These are phyloP conservation scores for Harpagifer antarcticus DNA, from an alignment of 2,797 vertebrate species.

Conservation along the genomic window DNA sequence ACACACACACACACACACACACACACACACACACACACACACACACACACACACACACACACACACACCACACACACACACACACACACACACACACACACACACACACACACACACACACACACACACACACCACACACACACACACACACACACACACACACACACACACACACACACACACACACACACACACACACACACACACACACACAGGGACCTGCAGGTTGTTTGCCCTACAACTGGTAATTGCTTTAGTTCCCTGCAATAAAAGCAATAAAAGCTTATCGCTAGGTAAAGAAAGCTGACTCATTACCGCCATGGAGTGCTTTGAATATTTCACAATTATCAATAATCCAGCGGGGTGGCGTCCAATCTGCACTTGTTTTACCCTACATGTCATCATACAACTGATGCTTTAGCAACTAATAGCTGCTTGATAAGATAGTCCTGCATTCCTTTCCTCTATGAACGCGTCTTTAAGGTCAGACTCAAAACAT, in stretches of 20 bases:
- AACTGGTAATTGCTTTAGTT: constrained; percentile 74
- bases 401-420: constrained; percentile 60
- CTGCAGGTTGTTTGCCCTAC: constrained; percentile 57
- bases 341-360: constrained; percentile 77
- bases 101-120: constrained; percentile 35
- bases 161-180: constrained; percentile 31
- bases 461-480: constrained; percentile 28
- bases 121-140: constrained; percentile 29
- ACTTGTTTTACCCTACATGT: constrained; percentile 39
- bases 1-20: constrained; percentile 33
- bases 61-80: constrained; percentile 30
- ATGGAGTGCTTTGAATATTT: constrained; percentile 74
- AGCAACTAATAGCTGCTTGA: constrained; percentile 56
- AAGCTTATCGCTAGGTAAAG: constrained; percentile 77
- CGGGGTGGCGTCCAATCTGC: constrained; percentile 47
- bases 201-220: constrained; percentile 29
- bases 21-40: constrained; percentile 30
- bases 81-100: constrained; percentile 29
- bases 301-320: constrained; percentile 65
- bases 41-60: constrained; percentile 35
- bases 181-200: constrained; percentile 39
- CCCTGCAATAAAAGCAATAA: constrained; percentile 76
- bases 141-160: constrained; percentile 30
- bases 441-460: constrained; percentile 72
- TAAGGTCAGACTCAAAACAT: neutral